phyloP scores from a whole-genome alignment of 2,113 vertebrate genomes.

The Varanus komodoensis region DNA sequence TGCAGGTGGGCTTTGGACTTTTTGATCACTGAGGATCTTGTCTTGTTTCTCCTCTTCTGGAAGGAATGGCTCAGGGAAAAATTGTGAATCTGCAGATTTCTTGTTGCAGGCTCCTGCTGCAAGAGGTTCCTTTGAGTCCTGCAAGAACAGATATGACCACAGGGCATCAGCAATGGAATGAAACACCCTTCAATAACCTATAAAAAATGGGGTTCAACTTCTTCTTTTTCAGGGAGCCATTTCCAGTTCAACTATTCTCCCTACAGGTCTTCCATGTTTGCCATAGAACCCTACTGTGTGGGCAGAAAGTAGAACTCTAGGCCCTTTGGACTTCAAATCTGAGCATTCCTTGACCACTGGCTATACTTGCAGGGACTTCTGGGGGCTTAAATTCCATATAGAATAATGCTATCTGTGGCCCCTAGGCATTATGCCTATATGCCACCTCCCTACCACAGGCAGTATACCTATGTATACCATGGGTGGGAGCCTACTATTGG shows the following conservation, averaged over 20 bases:
- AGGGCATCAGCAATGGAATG: neutral
- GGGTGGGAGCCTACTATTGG: too few relatives aligned
- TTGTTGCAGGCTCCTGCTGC: conserved; percentile 47
- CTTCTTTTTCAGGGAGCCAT: neutral
- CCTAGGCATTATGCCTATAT: too few relatives aligned
- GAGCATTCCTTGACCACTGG: neutral
- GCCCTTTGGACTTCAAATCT: neutral
- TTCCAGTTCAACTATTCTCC: neutral
- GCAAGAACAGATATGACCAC: conserved; percentile 20
- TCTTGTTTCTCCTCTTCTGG: conserved; percentile 66
- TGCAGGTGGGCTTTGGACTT: conserved; percentile 48
- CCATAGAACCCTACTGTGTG: neutral
- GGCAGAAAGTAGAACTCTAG: neutral
- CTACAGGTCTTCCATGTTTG: neutral
- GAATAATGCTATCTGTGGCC: too few relatives aligned
- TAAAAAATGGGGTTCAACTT: neutral
- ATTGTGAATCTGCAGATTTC: conserved; percentile 73
- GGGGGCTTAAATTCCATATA: neutral
- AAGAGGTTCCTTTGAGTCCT: conserved; percentile 47
- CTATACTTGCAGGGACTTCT: neutral
- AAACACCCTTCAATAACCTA: neutral
- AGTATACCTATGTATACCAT: too few relatives aligned
- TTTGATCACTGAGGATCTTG: conserved; percentile 55
- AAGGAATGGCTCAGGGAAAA: conserved; percentile 82
- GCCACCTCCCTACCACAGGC: too few relatives aligned